A percentile compares a stretch with the other conserved stretches of the same genome.
Conservation (phyloP, 2,113 vertebrate species). For the Carlito syrichta region DNA sequence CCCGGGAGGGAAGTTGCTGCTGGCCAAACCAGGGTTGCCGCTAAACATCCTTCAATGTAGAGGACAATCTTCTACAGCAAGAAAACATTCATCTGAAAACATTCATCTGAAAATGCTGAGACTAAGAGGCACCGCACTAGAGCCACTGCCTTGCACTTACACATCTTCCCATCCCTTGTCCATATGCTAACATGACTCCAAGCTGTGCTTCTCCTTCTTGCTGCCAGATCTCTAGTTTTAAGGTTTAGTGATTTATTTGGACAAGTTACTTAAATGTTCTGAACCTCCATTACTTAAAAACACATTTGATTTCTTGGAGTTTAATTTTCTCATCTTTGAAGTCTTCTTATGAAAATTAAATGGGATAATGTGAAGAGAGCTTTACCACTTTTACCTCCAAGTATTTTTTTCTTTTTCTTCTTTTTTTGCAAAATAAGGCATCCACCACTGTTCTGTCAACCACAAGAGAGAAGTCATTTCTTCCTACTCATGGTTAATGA, state of each 20-base stretch:
- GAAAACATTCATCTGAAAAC: background rate
- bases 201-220: background rate
- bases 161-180: fast-evolving
- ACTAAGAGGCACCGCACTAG: background rate
- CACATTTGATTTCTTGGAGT: background rate
- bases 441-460: slow-evolving; percentile 24
- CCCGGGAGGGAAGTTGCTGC: background rate
- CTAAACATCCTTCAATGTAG: background rate
- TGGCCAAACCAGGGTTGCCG: background rate
- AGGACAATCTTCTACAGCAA: background rate
- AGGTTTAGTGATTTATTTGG: background rate
- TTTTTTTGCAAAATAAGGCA: background rate
- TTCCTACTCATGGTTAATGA: slow-evolving; percentile 58
- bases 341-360: slow-evolving; percentile 18
- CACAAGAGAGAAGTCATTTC: slow-evolving; percentile 19
- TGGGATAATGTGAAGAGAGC: background rate
- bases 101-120: no score
- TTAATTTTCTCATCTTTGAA: background rate
- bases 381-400: slow-evolving; percentile 22
- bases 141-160: fast-evolving
- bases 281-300: background rate
- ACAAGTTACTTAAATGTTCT: background rate
- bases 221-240: background rate
- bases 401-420: background rate
- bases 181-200: background rate